Percentiles rank a stretch among this genome's conserved stretches.
Evolutionary conservation across 2,797 vertebrate species (phyloP).

Genomic region (Cichlasoma orientale): DNA sequence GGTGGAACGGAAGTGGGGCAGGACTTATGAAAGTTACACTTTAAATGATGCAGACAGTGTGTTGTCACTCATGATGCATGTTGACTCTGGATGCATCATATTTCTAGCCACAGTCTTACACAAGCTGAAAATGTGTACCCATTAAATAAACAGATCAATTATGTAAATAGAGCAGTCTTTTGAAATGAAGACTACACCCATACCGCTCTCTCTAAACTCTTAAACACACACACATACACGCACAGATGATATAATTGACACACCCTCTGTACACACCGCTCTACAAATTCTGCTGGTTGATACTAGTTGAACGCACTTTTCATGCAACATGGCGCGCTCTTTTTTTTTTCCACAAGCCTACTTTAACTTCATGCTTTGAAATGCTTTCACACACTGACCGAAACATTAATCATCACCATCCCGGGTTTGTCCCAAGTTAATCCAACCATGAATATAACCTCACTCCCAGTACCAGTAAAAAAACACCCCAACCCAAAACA

Average conservation of each 20-base stretch:
- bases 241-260: constrained; percentile 12
- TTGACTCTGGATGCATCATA: not conserved
- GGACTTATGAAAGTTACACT: constrained; percentile 12
- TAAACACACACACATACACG: constrained; percentile 4
- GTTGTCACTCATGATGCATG: not conserved
- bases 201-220: not conserved
- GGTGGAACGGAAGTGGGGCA: constrained; percentile 6
- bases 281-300: not conserved
- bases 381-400: not conserved
- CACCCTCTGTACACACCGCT: constrained; percentile 43
- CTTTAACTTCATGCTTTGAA: constrained; percentile 6
- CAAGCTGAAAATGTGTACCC: not conserved
- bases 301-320: not conserved
- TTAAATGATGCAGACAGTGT: constrained; percentile 21
- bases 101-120: not conserved
- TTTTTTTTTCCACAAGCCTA: not conserved
- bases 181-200: constrained; percentile 14
- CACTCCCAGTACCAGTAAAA: constrained; percentile 1
- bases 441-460: not conserved
- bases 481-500: not conserved
- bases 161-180: constrained; percentile 16
- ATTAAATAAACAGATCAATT: constrained; percentile 12
- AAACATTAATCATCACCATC: not conserved
- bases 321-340: not conserved
- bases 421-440: not conserved